phyloP scores from a whole-genome alignment of 2,888 invertebrate species.

The Oscheius sp. region DNA sequence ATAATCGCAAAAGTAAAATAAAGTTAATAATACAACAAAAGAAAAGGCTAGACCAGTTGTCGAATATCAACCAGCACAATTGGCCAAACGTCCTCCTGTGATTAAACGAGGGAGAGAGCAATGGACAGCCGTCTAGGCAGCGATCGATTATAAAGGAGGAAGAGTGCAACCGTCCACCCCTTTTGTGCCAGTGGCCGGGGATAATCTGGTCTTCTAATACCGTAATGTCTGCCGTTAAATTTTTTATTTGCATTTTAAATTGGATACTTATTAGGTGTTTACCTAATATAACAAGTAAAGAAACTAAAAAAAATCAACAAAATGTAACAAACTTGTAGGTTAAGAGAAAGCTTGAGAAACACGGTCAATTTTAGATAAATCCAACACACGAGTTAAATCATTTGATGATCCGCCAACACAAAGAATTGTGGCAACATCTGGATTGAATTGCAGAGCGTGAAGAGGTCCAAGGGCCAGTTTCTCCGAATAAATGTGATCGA shows the following conservation, averaged over 20 bases:
- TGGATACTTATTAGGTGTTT: too few species aligned
- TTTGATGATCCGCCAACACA: slow-evolving; percentile 60
- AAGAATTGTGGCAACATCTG: slow-evolving; percentile 58
- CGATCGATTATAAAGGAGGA: slow-evolving; percentile 31
- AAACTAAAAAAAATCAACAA: slow-evolving; percentile 12
- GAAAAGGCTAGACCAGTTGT: too few species aligned
- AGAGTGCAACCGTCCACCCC: slow-evolving; percentile 8
- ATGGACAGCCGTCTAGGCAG: slow-evolving; percentile 27
- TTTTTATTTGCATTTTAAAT: too few species aligned
- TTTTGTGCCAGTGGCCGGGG: slow-evolving; percentile 12
- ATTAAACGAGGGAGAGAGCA: slow-evolving; percentile 29
- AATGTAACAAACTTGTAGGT: not conserved
- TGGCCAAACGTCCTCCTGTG: slow-evolving; percentile 4
- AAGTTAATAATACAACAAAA: too few species aligned
- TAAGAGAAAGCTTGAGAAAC: slow-evolving; percentile 56
- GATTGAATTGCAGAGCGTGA: slow-evolving; percentile 60
- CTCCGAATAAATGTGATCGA: slow-evolving; percentile 54
- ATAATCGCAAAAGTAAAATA: not conserved
- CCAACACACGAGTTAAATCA: slow-evolving; percentile 63
- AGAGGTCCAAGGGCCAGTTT: slow-evolving; percentile 59
- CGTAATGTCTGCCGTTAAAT: too few species aligned
- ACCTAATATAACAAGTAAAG: not conserved
- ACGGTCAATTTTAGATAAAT: slow-evolving; percentile 59
- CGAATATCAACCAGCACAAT: too few species aligned
- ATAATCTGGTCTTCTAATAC: not conserved